phyloP scores from a whole-genome alignment of 2,113 vertebrate genomes.

The Casuarius casuarius region DNA sequence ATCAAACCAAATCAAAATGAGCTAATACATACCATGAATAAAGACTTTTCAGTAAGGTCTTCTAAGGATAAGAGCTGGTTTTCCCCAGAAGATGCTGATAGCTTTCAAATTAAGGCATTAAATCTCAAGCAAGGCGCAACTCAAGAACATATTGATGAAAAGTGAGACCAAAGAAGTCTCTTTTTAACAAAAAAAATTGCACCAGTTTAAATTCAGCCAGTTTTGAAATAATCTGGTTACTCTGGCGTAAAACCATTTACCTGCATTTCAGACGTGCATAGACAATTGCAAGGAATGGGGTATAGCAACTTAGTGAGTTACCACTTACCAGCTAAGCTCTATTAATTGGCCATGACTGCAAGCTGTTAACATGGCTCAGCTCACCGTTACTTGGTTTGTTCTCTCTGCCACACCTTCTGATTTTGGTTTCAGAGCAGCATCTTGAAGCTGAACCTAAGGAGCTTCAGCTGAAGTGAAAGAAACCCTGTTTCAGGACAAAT shows the following conservation, averaged over 20 bases:
- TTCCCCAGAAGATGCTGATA: neutral
- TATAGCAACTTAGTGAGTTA: accelerated
- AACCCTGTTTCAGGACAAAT: neutral
- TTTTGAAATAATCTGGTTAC: neutral
- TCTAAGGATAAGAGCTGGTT: neutral
- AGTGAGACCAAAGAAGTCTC: neutral
- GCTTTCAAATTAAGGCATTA: neutral
- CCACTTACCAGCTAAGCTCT: neutral
- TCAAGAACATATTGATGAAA: neutral
- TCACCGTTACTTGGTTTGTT: neutral
- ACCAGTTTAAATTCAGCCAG: neutral
- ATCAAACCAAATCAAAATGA: neutral
- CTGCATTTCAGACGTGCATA: neutral
- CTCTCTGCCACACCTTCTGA: neutral
- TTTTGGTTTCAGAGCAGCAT: neutral
- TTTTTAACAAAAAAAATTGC: neutral
- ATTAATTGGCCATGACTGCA: neutral
- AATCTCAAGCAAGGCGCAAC: neutral
- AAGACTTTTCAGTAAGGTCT: neutral
- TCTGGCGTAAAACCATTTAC: neutral
- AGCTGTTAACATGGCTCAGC: neutral
- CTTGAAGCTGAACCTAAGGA: neutral
- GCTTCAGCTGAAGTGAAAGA: neutral
- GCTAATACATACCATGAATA: neutral
- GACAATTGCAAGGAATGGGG: neutral